phyloP scores from a whole-genome alignment of 1,140 invertebrate genomes.

The Medauroidea extradentata region DNA sequence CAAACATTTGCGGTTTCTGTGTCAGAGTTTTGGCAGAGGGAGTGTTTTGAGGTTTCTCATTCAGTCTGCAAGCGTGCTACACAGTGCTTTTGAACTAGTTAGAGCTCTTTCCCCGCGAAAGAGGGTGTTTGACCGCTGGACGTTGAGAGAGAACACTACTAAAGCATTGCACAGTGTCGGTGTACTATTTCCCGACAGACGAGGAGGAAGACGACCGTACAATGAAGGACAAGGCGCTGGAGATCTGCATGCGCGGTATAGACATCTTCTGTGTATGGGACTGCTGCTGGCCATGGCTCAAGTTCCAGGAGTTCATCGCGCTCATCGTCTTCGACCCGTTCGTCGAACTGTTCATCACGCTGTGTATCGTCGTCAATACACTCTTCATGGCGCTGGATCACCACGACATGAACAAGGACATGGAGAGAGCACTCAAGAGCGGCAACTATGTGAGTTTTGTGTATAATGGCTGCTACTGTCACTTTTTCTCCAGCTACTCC shows the following conservation, averaged over 20 bases:
- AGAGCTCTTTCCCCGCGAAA: conserved; percentile 44
- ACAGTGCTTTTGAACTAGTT: too few relatives aligned
- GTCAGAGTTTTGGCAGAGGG: too few relatives aligned
- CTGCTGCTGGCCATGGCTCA: conserved; percentile 87
- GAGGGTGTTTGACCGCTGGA: conserved; percentile 36
- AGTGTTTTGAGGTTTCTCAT: too few relatives aligned
- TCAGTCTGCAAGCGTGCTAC: too few relatives aligned
- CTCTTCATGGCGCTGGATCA: conserved; percentile 97
- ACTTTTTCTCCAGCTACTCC: too few relatives aligned
- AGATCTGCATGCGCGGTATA: conserved; percentile 69
- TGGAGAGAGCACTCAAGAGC: conserved; percentile 78
- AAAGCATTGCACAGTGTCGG: conserved; percentile 76
- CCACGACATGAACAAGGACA: conserved; percentile 85
- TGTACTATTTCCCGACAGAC: conserved; percentile 90
- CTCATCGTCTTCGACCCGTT: conserved; percentile 96
- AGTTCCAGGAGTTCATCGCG: conserved; percentile 84
- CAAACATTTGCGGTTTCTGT: too few relatives aligned
- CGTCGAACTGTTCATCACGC: conserved; percentile 95
- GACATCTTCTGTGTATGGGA: conserved; percentile 97
- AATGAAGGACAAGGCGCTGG: conserved; percentile 77
- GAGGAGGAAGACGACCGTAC: conserved; percentile 87
- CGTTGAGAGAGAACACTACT: conserved; percentile 54
- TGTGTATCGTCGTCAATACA: conserved; percentile 97
- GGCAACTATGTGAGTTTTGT: conserved; percentile 94
- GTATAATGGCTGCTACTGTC: too few relatives aligned